phyloP scores from a whole-genome alignment of 2,888 invertebrate genomes.

The Troides oblongomaculatus region DNA sequence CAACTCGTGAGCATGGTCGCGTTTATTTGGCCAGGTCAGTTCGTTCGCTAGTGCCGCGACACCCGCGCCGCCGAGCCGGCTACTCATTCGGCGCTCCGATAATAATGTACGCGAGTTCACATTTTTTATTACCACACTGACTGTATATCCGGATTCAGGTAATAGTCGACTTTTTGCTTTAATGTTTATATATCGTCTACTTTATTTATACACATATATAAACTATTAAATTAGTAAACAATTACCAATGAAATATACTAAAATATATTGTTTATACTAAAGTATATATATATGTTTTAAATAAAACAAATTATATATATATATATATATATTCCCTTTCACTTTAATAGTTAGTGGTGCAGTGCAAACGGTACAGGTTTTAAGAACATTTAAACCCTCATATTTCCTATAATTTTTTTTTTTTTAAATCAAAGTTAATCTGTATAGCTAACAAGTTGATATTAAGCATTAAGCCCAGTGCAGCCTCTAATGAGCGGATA shows the following conservation, averaged over 20 bases:
- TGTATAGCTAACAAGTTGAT: neutral
- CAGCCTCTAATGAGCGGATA: neutral
- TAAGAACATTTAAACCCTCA: no score
- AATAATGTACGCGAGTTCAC: slow-evolving; percentile 25
- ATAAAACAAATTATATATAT: no score
- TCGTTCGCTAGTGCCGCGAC: slow-evolving; percentile 33
- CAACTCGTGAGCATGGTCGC: slow-evolving; percentile 33
- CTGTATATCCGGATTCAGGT: slow-evolving; percentile 18
- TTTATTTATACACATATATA: neutral
- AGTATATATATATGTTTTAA: no score
- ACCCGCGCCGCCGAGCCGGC: slow-evolving; percentile 24
- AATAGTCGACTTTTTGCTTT: neutral
- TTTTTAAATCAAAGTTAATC: no score
- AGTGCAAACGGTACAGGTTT: no score
- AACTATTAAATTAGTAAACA: neutral
- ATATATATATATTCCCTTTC: no score
- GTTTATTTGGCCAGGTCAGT: slow-evolving; percentile 35
- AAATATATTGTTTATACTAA: no score
- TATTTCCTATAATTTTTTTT: neutral
- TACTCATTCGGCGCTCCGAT: slow-evolving; percentile 1
- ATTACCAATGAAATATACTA: no score
- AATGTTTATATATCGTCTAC: neutral
- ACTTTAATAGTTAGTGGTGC: no score
- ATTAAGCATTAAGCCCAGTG: neutral
- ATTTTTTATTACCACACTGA: slow-evolving; percentile 24